These are phyloP conservation scores for Aspidoscelis tigris DNA, from an alignment of 2,113 vertebrate species.

Conservation along the genomic window DNA sequence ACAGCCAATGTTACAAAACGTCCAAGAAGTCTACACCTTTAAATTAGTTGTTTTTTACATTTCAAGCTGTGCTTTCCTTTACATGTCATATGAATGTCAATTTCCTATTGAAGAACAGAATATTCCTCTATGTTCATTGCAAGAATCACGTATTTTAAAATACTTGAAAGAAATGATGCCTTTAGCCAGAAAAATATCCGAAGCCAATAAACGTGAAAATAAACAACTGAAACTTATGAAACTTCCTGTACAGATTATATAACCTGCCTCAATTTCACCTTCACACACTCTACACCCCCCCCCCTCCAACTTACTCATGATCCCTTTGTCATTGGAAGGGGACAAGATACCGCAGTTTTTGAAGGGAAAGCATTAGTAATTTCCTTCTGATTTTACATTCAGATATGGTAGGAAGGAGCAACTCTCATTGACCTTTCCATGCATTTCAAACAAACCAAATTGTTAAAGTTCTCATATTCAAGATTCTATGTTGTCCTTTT, in stretches of 20 bases:
- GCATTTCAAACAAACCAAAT: not conserved
- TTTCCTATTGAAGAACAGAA: not conserved
- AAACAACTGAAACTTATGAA: not conserved
- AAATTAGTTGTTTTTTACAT: not conserved
- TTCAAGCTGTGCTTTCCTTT: not conserved
- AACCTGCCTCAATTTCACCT: too few species aligned
- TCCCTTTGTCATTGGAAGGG: too few species aligned
- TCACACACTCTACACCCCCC: too few species aligned
- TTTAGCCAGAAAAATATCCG: too few species aligned
- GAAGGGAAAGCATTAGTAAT: too few species aligned
- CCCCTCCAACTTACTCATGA: too few species aligned
- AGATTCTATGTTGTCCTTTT: not conserved
- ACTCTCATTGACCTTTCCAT: not conserved
- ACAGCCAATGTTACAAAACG: too few species aligned
- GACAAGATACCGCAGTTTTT: too few species aligned
- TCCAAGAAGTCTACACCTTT: not conserved
- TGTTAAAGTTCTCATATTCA: not conserved
- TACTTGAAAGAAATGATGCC: too few species aligned
- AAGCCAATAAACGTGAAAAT: not conserved
- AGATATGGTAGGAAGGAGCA: not conserved
- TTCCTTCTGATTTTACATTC: not conserved
- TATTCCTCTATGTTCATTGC: not conserved
- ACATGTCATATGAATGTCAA: not conserved
- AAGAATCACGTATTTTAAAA: not conserved
- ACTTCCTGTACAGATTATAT: not conserved